Base-by-base conservation (phyloP, 2,797 vertebrate species). In the Masticophis lateralis region DNA sequence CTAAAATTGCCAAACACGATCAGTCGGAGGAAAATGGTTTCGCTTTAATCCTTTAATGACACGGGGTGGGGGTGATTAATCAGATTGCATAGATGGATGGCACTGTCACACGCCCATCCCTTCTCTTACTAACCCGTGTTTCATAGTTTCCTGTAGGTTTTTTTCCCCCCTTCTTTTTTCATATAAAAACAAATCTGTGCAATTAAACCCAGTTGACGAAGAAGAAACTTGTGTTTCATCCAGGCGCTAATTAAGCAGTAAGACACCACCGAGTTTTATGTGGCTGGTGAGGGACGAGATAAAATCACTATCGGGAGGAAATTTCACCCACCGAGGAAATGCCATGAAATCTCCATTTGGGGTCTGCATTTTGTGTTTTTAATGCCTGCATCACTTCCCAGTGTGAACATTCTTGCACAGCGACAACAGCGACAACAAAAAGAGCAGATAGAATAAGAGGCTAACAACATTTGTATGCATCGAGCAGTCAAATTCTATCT, bases 41-140 rank as follows among this genome's bases (percentile, higher is more conserved):
- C 93, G 53, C 96, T 98, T 97, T 97, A 98, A 97, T 97, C 95
- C 94, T 96, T 97, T 97, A 98, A 97, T 97, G 97, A 97, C 93
- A 93, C n/a, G 63, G 61, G 74, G 53, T 97, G 97, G 97, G 97
- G 97, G 94, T 95, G 97, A 98, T 98, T 98, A 98, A 97, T 98
- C 96, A 97, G 97, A 97, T 94, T 94, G 97, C 97, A 97, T 97
- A 95, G 96, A 97, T 95, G 95, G 96, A 96, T 96, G 94, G 94
- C 96, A 96, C 95, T 97, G 96, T 97, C 96, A 43, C 43, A 57
- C 6, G 1, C 28, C 5, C 56, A 7, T 5, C 6, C 22, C 47
- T 63, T 53, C 22, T 47, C 27, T 61, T 60, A 47, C 3, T 27
- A 47, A 11, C 27, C 3, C 2, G 0, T 14, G 16, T 90, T 83